Conservation (phyloP, 2,888 invertebrate species). For the Teleogryllus oceanicus region DNA sequence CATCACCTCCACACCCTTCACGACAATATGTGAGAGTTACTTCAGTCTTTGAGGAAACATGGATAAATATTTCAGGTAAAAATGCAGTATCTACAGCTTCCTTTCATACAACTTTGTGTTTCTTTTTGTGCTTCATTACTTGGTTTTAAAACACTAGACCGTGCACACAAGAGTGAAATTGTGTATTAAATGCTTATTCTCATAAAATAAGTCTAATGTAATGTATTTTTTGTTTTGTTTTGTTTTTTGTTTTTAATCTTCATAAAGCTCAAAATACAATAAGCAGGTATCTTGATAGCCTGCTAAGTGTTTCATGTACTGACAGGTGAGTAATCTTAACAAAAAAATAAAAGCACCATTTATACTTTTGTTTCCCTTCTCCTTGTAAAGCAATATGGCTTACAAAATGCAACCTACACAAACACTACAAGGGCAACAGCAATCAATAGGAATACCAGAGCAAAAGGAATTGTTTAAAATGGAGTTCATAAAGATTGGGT, state of each 20-base stretch:
- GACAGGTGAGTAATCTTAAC: constrained; percentile 18
- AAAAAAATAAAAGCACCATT: constrained; percentile 24
- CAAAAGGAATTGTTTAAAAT: background rate
- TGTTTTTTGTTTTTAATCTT: background rate
- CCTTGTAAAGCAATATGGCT: constrained; percentile 27
- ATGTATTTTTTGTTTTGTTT: background rate
- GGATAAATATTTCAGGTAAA: too few relatives aligned
- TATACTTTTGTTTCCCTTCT: constrained; percentile 31
- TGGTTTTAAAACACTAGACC: background rate
- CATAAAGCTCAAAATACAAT: background rate
- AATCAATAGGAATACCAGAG: constrained; percentile 28
- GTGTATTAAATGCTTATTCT: background rate
- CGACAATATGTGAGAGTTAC: too few relatives aligned
- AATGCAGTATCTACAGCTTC: too few relatives aligned
- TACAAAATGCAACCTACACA: constrained; percentile 35
- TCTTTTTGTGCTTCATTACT: background rate
- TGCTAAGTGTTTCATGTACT: background rate
- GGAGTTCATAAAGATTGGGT: background rate
- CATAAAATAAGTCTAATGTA: background rate
- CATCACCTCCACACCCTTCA: too few relatives aligned
- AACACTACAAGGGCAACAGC: constrained; percentile 32
- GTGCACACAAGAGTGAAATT: background rate
- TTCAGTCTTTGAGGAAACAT: too few relatives aligned
- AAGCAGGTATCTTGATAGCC: background rate
- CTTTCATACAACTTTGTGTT: background rate